Percentiles rank a stretch among this genome's conserved stretches.
phyloP scores from a whole-genome alignment of 2,888 invertebrate genomes.

The Didymodactylos carnosus region DNA sequence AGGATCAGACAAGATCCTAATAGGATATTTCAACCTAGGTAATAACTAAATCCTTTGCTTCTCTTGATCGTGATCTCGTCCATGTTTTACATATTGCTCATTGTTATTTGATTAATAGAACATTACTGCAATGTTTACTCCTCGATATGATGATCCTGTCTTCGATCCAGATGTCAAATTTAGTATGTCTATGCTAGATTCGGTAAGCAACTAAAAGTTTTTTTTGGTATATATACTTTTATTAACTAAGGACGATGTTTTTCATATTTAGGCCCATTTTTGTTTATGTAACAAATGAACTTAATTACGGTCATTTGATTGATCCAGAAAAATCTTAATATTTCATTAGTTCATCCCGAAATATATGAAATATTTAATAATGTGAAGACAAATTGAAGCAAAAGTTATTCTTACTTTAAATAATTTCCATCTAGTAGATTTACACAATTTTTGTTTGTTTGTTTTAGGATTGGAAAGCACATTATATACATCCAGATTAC shows the following conservation, averaged over 20 bases:
- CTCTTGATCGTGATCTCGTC: constrained; percentile 66
- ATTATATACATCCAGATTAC: constrained; percentile 72
- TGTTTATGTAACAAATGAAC: constrained; percentile 68
- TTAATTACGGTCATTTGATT: constrained; percentile 68
- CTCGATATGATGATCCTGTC: constrained; percentile 35
- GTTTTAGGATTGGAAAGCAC: constrained; percentile 61
- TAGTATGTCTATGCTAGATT: constrained; percentile 25
- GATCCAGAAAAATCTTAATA: constrained; percentile 62
- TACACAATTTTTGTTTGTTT: too few relatives aligned
- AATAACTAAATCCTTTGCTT: too few relatives aligned
- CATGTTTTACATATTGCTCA: constrained; percentile 75
- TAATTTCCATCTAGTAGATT: background rate
- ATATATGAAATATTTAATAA: constrained; percentile 77
- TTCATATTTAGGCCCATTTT: constrained; percentile 49
- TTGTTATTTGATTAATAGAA: constrained; percentile 58
- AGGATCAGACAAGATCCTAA: too few relatives aligned
- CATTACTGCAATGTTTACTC: constrained; percentile 17
- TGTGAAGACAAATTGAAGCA: constrained; percentile 37
- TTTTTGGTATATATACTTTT: background rate
- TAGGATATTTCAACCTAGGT: too few relatives aligned
- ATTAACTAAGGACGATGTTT: background rate
- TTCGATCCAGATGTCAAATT: constrained; percentile 81
- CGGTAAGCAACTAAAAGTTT: background rate
- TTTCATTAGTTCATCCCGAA: constrained; percentile 55
- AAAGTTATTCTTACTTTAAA: too few relatives aligned